Percentiles rank a stretch among this genome's conserved stretches.
phyloP scores from a whole-genome alignment of 2,888 invertebrate genomes.

The Drosophila gaucha region DNA sequence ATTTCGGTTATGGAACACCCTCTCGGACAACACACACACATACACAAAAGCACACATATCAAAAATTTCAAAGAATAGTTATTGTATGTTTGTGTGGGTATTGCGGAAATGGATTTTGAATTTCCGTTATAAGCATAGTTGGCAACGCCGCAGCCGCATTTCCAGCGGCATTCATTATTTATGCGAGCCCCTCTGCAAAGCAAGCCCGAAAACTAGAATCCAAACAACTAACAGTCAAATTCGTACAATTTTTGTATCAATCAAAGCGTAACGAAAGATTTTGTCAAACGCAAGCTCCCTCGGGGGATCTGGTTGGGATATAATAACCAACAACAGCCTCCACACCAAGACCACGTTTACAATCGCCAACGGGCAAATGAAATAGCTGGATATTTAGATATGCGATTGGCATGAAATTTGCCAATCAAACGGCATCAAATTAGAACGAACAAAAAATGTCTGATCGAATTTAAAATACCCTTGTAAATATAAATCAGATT shows the following conservation, averaged over 20 bases:
- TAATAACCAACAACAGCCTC: slow-evolving; percentile 38
- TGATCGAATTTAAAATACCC: neutral
- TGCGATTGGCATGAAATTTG: slow-evolving; percentile 63
- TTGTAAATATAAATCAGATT: neutral
- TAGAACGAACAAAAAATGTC: neutral
- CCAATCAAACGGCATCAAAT: slow-evolving; percentile 66
- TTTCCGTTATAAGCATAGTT: slow-evolving; percentile 60
- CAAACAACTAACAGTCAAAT: slow-evolving; percentile 29
- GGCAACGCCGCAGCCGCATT: slow-evolving; percentile 40
- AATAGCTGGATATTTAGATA: slow-evolving; percentile 71
- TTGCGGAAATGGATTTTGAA: slow-evolving; percentile 74
- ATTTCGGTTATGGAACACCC: slow-evolving; percentile 46
- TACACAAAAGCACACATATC: slow-evolving; percentile 2
- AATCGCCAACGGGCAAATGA: slow-evolving; percentile 46
- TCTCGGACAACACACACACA: slow-evolving; percentile 10
- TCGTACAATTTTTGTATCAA: slow-evolving; percentile 38
- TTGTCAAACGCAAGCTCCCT: slow-evolving; percentile 15
- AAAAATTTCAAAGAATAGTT: slow-evolving; percentile 49
- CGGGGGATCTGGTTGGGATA: slow-evolving; percentile 27
- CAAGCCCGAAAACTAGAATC: slow-evolving; percentile 13
- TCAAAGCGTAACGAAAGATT: slow-evolving; percentile 33
- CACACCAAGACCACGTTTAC: slow-evolving; percentile 34
- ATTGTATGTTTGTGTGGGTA: slow-evolving; percentile 16
- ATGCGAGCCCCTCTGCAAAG: slow-evolving; percentile 24
- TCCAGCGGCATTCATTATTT: slow-evolving; percentile 47